phyloP scores from a whole-genome alignment of 2,113 vertebrate species.

The Cephalopholis sonnerati region DNA sequence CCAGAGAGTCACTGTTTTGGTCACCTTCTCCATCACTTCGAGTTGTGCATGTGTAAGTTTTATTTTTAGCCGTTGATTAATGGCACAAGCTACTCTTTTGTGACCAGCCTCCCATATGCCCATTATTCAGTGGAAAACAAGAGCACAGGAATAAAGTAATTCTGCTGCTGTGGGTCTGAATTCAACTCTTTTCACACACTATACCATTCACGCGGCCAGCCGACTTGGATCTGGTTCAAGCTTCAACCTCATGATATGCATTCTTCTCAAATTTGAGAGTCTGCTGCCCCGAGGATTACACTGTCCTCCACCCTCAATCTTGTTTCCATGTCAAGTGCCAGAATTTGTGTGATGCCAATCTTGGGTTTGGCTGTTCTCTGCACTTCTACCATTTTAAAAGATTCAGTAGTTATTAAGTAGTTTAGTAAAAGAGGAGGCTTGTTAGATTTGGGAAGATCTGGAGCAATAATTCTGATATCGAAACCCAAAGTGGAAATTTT shows the following conservation, averaged over 20 bases:
- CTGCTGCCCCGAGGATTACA: conserved; percentile 19
- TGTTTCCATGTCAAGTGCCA: conserved; percentile 19
- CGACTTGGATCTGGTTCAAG: conserved; percentile 9
- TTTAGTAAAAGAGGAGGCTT: not conserved
- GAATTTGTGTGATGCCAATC: conserved; percentile 1
- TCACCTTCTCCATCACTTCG: conserved; percentile 65
- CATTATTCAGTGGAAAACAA: conserved; percentile 54
- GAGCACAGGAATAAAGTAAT: conserved; percentile 14
- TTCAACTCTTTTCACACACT: conserved; percentile 14
- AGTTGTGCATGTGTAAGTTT: conserved; percentile 41
- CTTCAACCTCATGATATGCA: not conserved
- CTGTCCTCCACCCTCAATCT: conserved; percentile 4
- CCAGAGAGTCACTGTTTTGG: conserved; percentile 55
- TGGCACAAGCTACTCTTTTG: conserved; percentile 26
- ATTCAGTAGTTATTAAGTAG: not conserved
- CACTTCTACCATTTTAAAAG: conserved; percentile 10
- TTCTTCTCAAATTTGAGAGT: conserved; percentile 31
- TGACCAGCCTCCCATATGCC: not conserved
- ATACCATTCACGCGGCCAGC: not conserved
- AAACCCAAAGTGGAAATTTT: not conserved
- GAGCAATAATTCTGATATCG: not conserved
- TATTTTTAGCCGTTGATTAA: conserved; percentile 73
- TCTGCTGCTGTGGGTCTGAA: conserved; percentile 10
- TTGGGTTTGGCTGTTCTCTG: not conserved
- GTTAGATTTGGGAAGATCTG: not conserved